A percentile compares a stretch with the other conserved stretches of the same genome.
These are phyloP conservation scores for Hypolimnas misippus DNA, from an alignment of 2,888 invertebrate species.

Conservation along the genomic window DNA sequence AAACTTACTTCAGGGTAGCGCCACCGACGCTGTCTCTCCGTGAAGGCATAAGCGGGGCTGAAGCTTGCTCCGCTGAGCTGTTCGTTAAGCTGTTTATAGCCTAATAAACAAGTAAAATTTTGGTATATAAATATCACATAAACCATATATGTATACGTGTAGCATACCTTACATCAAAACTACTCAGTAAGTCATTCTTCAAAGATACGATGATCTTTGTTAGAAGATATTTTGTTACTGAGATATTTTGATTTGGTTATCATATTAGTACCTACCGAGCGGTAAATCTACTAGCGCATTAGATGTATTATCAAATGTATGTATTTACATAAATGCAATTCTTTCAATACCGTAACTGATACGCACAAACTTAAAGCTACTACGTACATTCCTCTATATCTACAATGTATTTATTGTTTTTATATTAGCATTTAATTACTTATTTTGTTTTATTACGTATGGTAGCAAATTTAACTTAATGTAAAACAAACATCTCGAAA, in stretches of 20 bases:
- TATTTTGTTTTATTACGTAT: neutral
- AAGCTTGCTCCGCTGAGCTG: slow-evolving; percentile 81
- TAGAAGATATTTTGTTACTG: neutral
- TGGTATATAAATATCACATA: neutral
- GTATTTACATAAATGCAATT: neutral
- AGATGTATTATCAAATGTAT: neutral
- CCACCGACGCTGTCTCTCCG: slow-evolving; percentile 86
- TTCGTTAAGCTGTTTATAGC: slow-evolving; percentile 91
- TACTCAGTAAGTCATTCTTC: neutral
- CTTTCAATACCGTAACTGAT: slow-evolving; percentile 1
- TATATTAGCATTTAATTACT: neutral
- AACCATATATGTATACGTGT: neutral
- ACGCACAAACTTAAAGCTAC: slow-evolving; percentile 20
- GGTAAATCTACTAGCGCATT: slow-evolving; percentile 11
- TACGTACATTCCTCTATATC: slow-evolving; percentile 34
- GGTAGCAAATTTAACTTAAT: no score
- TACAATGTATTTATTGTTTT: neutral
- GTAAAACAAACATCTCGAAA: no score
- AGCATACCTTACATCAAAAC: neutral
- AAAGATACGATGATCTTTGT: neutral
- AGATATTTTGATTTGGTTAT: neutral
- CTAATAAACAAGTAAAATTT: slow-evolving; percentile 64
- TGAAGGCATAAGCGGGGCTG: slow-evolving; percentile 86
- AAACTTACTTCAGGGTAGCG: slow-evolving; percentile 82
- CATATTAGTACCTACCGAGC: neutral